Percentiles rank a stretch among this genome's conserved stretches.
phyloP scores from a whole-genome alignment of 2,888 invertebrate species.

The Onchidella celtica region DNA sequence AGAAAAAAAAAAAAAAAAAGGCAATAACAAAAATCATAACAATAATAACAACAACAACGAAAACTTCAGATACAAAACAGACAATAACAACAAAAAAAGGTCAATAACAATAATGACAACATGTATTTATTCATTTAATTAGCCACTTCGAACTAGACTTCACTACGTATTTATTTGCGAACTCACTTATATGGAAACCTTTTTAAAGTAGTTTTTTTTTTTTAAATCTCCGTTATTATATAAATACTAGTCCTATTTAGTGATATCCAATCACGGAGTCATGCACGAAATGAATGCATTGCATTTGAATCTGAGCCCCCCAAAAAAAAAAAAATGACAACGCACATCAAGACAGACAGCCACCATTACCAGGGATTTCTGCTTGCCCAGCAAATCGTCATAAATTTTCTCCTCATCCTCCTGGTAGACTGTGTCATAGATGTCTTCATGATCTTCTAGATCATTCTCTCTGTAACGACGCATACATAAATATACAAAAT shows the following conservation, averaged over 20 bases:
- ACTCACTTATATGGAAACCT: too few species aligned
- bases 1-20: too few species aligned
- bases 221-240: too few species aligned
- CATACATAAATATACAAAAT: not conserved
- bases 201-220: too few species aligned
- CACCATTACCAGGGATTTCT: constrained; percentile 18
- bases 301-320: too few species aligned
- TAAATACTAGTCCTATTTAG: too few species aligned
- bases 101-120: not conserved
- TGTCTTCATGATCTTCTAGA: constrained; percentile 76
- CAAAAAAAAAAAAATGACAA: not conserved
- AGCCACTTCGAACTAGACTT: too few species aligned
- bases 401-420: constrained; percentile 92
- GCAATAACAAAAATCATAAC: too few species aligned
- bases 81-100: not conserved
- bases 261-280: too few species aligned
- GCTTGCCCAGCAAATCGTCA: constrained; percentile 86
- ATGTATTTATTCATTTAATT: not conserved
- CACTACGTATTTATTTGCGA: too few species aligned
- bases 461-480: constrained; percentile 68
- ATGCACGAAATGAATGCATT: too few species aligned
- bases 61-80: not conserved
- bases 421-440: constrained; percentile 75
- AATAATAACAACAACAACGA: too few species aligned
- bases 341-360: not conserved